A percentile compares a stretch with the other conserved stretches of the same genome.
These are phyloP conservation scores for Petrolisthes manimaculis DNA, from an alignment of 2,888 invertebrate species.

Conservation along the genomic window DNA sequence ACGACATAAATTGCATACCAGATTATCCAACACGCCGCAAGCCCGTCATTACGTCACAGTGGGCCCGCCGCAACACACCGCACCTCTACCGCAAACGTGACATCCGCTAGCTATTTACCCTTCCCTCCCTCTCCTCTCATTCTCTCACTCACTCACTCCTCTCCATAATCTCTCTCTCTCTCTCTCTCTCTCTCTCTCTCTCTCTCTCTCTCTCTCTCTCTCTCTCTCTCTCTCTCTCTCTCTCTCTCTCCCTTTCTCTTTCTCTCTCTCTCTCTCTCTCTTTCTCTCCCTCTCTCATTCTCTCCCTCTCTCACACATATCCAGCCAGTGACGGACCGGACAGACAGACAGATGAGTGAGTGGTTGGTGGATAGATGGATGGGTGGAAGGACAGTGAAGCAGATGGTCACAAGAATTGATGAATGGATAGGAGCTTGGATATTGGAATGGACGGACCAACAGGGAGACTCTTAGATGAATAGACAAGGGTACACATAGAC, in stretches of 20 bases:
- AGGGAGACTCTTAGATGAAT: background rate
- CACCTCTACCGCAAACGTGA: conserved; percentile 12
- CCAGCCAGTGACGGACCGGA: background rate
- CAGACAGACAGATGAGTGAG: too few species aligned
- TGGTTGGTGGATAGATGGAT: too few species aligned
- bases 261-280: conserved; percentile 12
- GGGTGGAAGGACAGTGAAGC: background rate
- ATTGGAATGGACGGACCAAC: background rate
- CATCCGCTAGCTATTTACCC: background rate
- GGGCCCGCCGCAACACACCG: conserved; percentile 3
- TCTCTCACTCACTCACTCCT: background rate
- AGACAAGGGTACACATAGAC: background rate
- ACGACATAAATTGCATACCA: background rate
- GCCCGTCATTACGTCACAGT: background rate
- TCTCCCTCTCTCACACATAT: conserved; percentile 9
- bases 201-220: background rate
- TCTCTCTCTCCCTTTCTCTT: background rate
- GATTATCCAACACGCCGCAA: conserved; percentile 8
- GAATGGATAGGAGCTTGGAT: background rate
- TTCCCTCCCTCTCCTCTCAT: background rate
- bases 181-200: background rate
- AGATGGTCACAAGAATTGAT: background rate
- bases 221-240: background rate
- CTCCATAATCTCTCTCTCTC: too few species aligned
- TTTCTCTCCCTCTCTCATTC: conserved; percentile 17